These are phyloP conservation scores for Drosophila erecta DNA, from an alignment of 1,140 invertebrate genomes.

Conservation along the genomic window DNA sequence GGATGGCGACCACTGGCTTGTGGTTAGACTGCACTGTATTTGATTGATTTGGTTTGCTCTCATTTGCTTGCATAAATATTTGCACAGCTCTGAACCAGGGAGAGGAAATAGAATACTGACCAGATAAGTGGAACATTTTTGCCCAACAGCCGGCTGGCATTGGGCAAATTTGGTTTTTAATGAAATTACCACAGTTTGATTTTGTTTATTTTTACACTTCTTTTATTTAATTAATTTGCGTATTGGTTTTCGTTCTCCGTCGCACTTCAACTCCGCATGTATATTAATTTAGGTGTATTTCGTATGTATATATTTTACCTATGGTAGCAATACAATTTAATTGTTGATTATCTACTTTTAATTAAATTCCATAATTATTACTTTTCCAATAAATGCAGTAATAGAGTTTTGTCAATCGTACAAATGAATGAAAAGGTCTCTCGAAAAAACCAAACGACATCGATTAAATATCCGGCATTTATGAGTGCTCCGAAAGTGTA, in stretches of 20 bases:
- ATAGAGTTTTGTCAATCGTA: slow-evolving; percentile 28
- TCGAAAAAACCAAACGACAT: slow-evolving; percentile 17
- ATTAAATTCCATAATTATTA: slow-evolving; percentile 68
- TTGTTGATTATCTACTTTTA: slow-evolving; percentile 74
- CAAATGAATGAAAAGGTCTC: slow-evolving; percentile 4
- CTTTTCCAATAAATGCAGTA: slow-evolving; percentile 40
- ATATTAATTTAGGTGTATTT: slow-evolving; percentile 35
- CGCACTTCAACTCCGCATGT: slow-evolving; percentile 19
- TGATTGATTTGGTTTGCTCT: slow-evolving; percentile 72
- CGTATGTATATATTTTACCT: slow-evolving; percentile 56
- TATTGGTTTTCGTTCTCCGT: slow-evolving; percentile 51
- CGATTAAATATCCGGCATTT: slow-evolving; percentile 25
- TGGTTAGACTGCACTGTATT: slow-evolving; percentile 62
- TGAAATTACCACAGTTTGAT: slow-evolving; percentile 68
- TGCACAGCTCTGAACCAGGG: slow-evolving; percentile 27
- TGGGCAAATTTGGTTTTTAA: slow-evolving; percentile 49
- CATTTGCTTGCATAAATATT: slow-evolving; percentile 73
- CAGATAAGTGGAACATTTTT: slow-evolving; percentile 32
- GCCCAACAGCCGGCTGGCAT: slow-evolving; percentile 2
- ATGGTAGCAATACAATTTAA: slow-evolving; percentile 73
- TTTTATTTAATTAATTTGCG: slow-evolving; percentile 73
- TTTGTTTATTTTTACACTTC: slow-evolving; percentile 67
- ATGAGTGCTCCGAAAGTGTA: slow-evolving; percentile 37
- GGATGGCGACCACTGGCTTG: slow-evolving; percentile 57
- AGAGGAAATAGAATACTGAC: slow-evolving; percentile 10